phyloP scores from a whole-genome alignment of 2,113 vertebrate genomes.

The Crotalus horridus region DNA sequence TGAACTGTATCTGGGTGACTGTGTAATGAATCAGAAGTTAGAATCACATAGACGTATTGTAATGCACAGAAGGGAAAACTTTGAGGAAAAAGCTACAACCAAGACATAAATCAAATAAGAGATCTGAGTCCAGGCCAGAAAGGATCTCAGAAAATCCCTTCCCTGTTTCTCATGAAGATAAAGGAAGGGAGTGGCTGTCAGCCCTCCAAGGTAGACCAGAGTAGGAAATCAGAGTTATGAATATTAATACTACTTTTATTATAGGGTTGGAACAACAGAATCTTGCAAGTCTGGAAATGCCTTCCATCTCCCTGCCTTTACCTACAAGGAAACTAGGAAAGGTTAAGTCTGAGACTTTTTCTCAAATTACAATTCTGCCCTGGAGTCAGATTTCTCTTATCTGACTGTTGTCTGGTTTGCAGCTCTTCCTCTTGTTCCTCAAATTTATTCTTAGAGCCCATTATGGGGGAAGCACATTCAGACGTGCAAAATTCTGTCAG shows the following conservation, averaged over 20 bases:
- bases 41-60: not conserved
- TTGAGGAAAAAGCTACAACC: not conserved
- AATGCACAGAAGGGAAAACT: not conserved
- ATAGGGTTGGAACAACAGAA: not conserved
- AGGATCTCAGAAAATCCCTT: not conserved
- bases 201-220: not conserved
- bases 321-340: not conserved
- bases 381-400: not conserved
- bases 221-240: not conserved
- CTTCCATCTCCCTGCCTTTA: not conserved
- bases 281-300: not conserved
- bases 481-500: not conserved
- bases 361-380: not conserved
- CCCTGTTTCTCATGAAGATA: not conserved
- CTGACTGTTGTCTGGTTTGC: not conserved
- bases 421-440: not conserved
- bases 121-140: not conserved
- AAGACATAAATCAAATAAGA: not conserved
- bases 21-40: not conserved
- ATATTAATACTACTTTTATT: not conserved
- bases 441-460: not conserved
- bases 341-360: not conserved
- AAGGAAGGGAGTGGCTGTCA: not conserved
- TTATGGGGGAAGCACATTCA: not conserved
- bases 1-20: not conserved